phyloP scores from a whole-genome alignment of 2,113 vertebrate species.

The Trichechus manatus region DNA sequence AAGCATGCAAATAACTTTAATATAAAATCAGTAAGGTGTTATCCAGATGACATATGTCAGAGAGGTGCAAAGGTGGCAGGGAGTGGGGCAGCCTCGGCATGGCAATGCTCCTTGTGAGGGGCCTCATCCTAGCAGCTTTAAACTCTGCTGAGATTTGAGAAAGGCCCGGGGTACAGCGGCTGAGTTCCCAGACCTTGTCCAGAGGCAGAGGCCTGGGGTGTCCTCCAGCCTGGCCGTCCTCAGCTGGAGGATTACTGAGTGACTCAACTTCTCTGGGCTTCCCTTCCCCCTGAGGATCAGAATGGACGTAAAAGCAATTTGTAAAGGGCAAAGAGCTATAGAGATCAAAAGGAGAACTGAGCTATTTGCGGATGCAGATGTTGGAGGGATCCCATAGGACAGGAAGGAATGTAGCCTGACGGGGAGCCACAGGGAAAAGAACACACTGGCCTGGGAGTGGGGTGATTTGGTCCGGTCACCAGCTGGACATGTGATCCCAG shows the following conservation, averaged over 20 bases:
- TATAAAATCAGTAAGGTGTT: not conserved
- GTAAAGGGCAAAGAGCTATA: slow-evolving; percentile 19
- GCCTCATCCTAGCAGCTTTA: not conserved
- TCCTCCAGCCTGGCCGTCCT: not conserved
- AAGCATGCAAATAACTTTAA: not conserved
- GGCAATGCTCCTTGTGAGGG: not conserved
- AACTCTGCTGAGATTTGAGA: not conserved
- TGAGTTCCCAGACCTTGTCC: not conserved
- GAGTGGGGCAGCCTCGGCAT: not conserved
- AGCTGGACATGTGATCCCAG: too few species aligned
- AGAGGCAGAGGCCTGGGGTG: not conserved
- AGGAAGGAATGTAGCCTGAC: slow-evolving; percentile 20
- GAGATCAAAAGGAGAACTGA: not conserved
- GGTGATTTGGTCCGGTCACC: not conserved
- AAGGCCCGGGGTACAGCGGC: not conserved
- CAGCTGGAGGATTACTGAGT: not conserved
- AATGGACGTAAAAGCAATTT: not conserved
- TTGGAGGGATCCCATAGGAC: slow-evolving; percentile 42
- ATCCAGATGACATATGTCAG: not conserved
- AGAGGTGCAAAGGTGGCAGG: not conserved
- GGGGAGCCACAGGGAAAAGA: slow-evolving; percentile 5
- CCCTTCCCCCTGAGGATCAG: not conserved
- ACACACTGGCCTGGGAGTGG: not conserved
- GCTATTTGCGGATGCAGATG: slow-evolving; percentile 55
- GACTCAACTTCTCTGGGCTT: not conserved